phyloP scores from a whole-genome alignment of 2,888 invertebrate genomes.

The Ophion slaviceki region DNA sequence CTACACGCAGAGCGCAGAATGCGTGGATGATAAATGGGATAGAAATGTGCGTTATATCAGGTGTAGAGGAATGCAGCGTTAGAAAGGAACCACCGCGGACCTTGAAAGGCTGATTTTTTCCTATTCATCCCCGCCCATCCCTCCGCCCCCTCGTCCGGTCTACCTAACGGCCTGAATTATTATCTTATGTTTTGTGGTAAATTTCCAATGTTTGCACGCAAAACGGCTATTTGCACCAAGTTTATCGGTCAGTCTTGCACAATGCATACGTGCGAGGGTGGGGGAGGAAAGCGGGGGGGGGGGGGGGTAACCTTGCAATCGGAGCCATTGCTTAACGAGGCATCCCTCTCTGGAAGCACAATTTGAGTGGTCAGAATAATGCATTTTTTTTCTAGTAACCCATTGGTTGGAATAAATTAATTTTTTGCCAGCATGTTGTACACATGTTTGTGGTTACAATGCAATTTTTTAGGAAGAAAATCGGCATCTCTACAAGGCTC shows the following conservation, averaged over 20 bases:
- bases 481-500: too few relatives aligned
- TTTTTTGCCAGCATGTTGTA: too few relatives aligned
- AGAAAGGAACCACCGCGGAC: slow-evolving; percentile 60
- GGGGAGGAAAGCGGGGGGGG: too few relatives aligned
- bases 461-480: too few relatives aligned
- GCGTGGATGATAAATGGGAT: slow-evolving; percentile 38
- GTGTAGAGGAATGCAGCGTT: slow-evolving; percentile 59
- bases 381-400: too few relatives aligned
- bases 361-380: too few relatives aligned
- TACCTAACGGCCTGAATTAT: slow-evolving; percentile 45
- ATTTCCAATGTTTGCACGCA: slow-evolving; percentile 5
- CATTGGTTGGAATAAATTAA: too few relatives aligned
- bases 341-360: too few relatives aligned
- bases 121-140: slow-evolving; percentile 12
- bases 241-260: slow-evolving; percentile 5
- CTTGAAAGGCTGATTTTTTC: slow-evolving; percentile 56
- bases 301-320: too few relatives aligned
- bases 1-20: not conserved
- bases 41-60: slow-evolving; percentile 30
- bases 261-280: too few relatives aligned
- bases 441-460: too few relatives aligned
- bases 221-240: slow-evolving; percentile 20
- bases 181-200: slow-evolving; percentile 27
- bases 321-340: not conserved
- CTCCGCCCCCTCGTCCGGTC: not conserved